phyloP scores from a whole-genome alignment of 2,797 vertebrate genomes.

The Benthosema pterotum region DNA sequence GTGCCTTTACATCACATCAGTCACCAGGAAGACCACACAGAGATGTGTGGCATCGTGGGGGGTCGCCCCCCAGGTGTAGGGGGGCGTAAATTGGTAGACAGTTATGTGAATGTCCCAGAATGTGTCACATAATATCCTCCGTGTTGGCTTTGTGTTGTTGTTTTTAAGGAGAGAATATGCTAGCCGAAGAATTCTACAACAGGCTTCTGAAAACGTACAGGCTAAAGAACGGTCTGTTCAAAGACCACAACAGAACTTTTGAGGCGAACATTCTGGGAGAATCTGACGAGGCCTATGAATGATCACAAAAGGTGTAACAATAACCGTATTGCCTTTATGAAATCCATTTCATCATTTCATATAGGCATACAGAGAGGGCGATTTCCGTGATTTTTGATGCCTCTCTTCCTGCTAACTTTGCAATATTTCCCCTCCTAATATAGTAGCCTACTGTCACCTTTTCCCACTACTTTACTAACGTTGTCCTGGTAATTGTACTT shows the following conservation, averaged over 20 bases:
- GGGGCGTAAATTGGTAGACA: not conserved
- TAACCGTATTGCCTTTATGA: slow-evolving; percentile 59
- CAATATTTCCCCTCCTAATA: slow-evolving; percentile 62
- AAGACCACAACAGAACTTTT: slow-evolving; percentile 18
- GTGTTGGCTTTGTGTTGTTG: not conserved
- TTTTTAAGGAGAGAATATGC: slow-evolving; percentile 17
- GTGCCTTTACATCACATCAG: slow-evolving; percentile 2
- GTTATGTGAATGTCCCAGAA: not conserved
- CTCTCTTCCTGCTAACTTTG: slow-evolving; percentile 76
- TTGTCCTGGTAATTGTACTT: too few relatives aligned
- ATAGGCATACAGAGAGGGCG: slow-evolving; percentile 34
- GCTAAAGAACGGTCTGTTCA: slow-evolving; percentile 19
- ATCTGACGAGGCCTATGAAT: not conserved
- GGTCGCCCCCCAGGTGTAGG: slow-evolving; percentile 40
- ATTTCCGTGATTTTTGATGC: slow-evolving; percentile 74
- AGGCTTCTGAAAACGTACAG: slow-evolving; percentile 14
- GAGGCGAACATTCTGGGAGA: slow-evolving; percentile 47
- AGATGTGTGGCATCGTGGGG: slow-evolving; percentile 38
- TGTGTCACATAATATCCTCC: slow-evolving; percentile 27
- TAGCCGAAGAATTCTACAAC: slow-evolving; percentile 41
- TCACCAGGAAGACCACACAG: slow-evolving; percentile 27
- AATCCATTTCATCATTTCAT: slow-evolving; percentile 75
- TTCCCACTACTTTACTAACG: slow-evolving; percentile 1
- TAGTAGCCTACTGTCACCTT: slow-evolving; percentile 46
- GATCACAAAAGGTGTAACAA: slow-evolving; percentile 46